phyloP scores from a whole-genome alignment of 1,140 invertebrate genomes.

The Andrena cerasifolii region DNA sequence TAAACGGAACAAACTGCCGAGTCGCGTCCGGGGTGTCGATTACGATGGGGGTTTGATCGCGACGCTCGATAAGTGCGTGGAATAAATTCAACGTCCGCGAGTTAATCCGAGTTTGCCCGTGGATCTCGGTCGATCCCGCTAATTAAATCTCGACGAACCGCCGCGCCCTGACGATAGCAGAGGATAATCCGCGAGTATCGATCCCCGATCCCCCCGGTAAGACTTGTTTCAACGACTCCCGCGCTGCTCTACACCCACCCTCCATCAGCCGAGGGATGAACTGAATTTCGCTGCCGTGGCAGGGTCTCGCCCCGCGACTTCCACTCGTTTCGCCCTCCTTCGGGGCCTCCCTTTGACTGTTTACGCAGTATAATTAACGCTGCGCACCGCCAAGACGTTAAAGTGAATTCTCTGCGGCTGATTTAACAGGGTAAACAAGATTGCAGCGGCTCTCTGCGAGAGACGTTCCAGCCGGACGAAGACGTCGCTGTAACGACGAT shows the following conservation, averaged over 20 bases:
- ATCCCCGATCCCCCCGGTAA: conserved; percentile 3
- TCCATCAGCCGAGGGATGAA: conserved; percentile 26
- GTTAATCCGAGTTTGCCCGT: conserved; percentile 3
- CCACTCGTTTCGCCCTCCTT: conserved; percentile 38
- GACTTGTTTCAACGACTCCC: not conserved
- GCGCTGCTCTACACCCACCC: no score
- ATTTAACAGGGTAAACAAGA: conserved; percentile 52
- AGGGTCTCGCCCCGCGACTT: conserved; percentile 14
- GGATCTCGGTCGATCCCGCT: conserved; percentile 29
- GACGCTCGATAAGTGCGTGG: not conserved
- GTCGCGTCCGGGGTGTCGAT: no score
- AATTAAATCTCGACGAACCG: conserved; percentile 37
- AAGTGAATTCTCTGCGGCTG: conserved; percentile 46
- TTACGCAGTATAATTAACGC: conserved; percentile 54
- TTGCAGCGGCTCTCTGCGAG: not conserved
- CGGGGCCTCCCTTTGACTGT: conserved; percentile 49
- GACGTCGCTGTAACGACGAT: no score
- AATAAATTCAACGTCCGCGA: conserved; percentile 3
- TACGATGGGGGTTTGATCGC: not conserved
- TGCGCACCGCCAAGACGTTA: conserved; percentile 40
- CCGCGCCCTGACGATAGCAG: not conserved
- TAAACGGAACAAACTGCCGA: not conserved
- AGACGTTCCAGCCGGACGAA: no score
- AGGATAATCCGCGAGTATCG: not conserved
- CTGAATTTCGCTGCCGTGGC: conserved; percentile 31